Evolutionary conservation across 2,888 invertebrate genomes (phyloP).

Genomic region (Aethes cnicana): DNA sequence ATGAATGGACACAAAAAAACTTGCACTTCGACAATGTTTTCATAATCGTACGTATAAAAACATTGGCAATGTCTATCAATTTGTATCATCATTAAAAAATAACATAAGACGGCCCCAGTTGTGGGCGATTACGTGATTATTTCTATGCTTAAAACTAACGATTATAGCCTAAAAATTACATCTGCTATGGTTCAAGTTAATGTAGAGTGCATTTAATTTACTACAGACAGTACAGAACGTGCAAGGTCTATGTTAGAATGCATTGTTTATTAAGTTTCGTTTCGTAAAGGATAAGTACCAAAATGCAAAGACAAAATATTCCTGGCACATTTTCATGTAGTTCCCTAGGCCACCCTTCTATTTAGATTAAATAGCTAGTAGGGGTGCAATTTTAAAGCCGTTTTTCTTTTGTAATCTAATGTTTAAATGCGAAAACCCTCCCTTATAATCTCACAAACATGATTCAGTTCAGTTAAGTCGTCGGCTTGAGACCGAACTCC

Average conservation of each 20-base stretch:
- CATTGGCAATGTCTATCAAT: constrained; percentile 64
- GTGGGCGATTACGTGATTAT: constrained; percentile 61
- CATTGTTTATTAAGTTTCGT: constrained; percentile 13
- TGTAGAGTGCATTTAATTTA: constrained; percentile 48
- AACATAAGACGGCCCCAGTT: constrained; percentile 62
- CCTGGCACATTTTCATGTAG: constrained; percentile 28
- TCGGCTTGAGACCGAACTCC: constrained; percentile 7
- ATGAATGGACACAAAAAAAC: constrained; percentile 71
- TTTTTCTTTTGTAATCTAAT: constrained; percentile 21
- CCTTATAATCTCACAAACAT: no score
- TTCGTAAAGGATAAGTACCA: constrained; percentile 12
- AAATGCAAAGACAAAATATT: constrained; percentile 24
- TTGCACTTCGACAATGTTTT: constrained; percentile 69
- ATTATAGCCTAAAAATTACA: constrained; percentile 60
- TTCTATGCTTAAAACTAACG: constrained; percentile 58
- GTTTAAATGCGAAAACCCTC: constrained; percentile 26
- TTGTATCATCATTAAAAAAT: constrained; percentile 71
- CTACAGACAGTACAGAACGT: constrained; percentile 45
- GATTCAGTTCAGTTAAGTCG: constrained; percentile 9
- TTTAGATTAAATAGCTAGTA: not conserved
- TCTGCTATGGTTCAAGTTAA: constrained; percentile 48
- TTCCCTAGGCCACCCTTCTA: not conserved
- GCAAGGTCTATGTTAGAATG: constrained; percentile 41
- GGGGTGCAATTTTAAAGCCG: constrained; percentile 19
- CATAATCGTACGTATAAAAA: constrained; percentile 61